phyloP scores from a whole-genome alignment of 2,797 vertebrate genomes.

The Chaenodraco wilsoni region DNA sequence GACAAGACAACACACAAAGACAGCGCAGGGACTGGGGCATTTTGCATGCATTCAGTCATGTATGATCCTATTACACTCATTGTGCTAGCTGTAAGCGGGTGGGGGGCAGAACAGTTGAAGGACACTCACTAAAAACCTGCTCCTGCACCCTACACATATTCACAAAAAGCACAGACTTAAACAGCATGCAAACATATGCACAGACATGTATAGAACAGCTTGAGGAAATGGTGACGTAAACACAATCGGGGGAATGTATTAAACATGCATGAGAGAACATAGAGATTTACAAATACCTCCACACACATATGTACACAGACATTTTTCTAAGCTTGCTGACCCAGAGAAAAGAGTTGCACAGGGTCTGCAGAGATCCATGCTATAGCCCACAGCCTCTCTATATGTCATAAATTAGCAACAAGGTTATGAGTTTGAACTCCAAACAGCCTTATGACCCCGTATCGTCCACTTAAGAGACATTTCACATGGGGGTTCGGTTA shows the following conservation, averaged over 20 bases:
- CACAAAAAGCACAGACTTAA: neutral
- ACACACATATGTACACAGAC: neutral
- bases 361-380: conserved; percentile 33
- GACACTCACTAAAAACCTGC: conserved; percentile 25
- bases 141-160: neutral
- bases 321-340: conserved; percentile 10
- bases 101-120: conserved; percentile 27
- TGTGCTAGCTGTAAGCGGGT: conserved; percentile 21
- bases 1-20: conserved; percentile 40
- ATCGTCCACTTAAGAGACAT: conserved; percentile 31
- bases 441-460: conserved; percentile 19
- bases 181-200: conserved; percentile 18
- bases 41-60: conserved; percentile 64
- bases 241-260: conserved; percentile 9
- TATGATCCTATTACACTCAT: conserved; percentile 65
- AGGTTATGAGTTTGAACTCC: conserved; percentile 46
- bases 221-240: neutral
- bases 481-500: conserved; percentile 23
- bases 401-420: conserved; percentile 32
- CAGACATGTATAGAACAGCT: conserved; percentile 9
- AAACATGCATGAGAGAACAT: conserved; percentile 35
- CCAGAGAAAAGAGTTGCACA: conserved; percentile 16
- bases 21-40: conserved; percentile 33
- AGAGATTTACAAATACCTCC: conserved; percentile 6
- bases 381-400: conserved; percentile 28